phyloP scores from a whole-genome alignment of 2,797 vertebrate species.

The Poliocrania exsul region DNA sequence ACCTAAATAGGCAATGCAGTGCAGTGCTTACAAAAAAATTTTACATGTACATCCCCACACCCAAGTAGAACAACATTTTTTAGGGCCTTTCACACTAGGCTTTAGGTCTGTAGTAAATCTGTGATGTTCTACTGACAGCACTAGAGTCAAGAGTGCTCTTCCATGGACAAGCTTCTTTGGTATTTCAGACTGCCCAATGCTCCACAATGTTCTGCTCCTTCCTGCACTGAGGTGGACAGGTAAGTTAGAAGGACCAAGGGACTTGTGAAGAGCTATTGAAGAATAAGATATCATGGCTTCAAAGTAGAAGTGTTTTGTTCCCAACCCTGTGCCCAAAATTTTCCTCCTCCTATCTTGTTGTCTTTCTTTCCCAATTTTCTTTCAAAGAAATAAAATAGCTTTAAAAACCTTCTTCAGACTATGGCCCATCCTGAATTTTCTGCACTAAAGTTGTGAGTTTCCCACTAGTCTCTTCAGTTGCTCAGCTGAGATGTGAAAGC shows the following conservation, averaged over 20 bases:
- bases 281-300: neutral
- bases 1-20: neutral
- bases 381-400: neutral
- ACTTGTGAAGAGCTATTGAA: neutral
- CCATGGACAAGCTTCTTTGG: neutral
- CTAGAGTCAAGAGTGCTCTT: neutral
- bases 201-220: neutral
- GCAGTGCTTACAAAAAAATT: neutral
- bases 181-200: neutral
- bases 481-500: constrained; percentile 1
- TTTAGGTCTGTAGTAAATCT: neutral
- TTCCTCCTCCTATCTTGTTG: neutral
- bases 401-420: neutral
- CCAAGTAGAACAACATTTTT: neutral
- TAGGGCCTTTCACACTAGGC: neutral
- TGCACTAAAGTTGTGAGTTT: neutral
- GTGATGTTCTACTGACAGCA: neutral
- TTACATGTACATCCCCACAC: neutral
- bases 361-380: neutral
- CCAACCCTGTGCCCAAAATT: neutral
- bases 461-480: neutral
- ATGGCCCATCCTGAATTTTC: neutral
- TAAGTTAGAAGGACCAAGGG: neutral
- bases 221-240: neutral
- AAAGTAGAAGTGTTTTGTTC: neutral